phyloP scores from a whole-genome alignment of 2,888 invertebrate genomes.

The Parnassius glacialis region DNA sequence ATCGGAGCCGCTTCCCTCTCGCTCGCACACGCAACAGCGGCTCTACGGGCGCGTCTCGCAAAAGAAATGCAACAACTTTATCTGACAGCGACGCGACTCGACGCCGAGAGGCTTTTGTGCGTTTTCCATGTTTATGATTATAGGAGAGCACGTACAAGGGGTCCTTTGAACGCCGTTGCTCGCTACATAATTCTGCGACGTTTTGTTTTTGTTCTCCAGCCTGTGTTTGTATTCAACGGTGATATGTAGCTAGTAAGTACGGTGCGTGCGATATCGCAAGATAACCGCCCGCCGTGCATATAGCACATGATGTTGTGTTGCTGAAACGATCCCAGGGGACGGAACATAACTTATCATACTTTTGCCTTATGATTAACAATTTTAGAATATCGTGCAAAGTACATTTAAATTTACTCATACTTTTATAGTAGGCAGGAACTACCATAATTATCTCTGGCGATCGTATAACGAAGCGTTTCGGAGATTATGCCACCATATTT shows the following conservation, averaged over 20 bases:
- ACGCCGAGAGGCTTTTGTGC: conserved; percentile 78
- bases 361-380: neutral
- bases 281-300: conserved; percentile 37
- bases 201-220: conserved; percentile 65
- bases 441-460: no score
- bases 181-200: conserved; percentile 58
- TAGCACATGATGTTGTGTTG: conserved; percentile 36
- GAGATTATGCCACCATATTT: no score
- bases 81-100: conserved; percentile 76
- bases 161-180: conserved; percentile 72
- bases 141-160: conserved; percentile 76
- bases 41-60: conserved; percentile 56
- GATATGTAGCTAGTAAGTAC: conserved; percentile 35
- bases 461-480: no score
- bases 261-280: conserved; percentile 33
- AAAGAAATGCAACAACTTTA: conserved; percentile 79
- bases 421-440: no score
- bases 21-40: conserved; percentile 45
- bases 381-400: no score
- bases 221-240: conserved; percentile 47
- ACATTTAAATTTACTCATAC: no score
- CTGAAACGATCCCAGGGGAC: conserved; percentile 5
- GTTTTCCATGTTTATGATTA: conserved; percentile 80
- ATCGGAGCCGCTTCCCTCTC: conserved; percentile 69
- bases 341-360: neutral